Evolutionary conservation across 2,888 invertebrate species (phyloP).

Genomic region (Himalopsyche kuldschensis): DNA sequence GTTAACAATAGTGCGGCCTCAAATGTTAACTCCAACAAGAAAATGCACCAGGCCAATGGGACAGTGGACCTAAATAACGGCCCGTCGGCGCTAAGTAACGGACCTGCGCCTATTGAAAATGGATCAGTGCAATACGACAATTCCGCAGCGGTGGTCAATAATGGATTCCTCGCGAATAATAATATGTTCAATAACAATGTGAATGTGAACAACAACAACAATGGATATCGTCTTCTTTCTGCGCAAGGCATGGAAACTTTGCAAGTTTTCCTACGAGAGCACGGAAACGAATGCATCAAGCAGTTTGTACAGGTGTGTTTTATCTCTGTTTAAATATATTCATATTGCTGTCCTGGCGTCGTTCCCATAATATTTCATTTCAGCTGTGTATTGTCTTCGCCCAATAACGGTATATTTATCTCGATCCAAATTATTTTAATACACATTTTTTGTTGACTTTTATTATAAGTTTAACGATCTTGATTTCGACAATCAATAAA

Average conservation of each 20-base stretch:
- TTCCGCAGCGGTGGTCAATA: constrained; percentile 6
- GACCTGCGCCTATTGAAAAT: constrained; percentile 8
- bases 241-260: constrained; percentile 64
- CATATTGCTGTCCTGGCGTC: background rate
- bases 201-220: constrained; percentile 52
- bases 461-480: no score
- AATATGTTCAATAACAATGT: constrained; percentile 31
- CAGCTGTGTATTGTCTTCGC: no score
- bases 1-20: background rate
- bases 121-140: constrained; percentile 8
- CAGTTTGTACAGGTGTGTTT: constrained; percentile 65
- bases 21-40: background rate
- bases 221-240: constrained; percentile 61
- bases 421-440: no score
- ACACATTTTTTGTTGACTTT: no score
- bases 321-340: background rate
- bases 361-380: background rate
- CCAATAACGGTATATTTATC: no score
- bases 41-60: background rate
- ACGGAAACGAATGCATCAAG: constrained; percentile 66
- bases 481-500: no score
- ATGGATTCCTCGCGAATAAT: constrained; percentile 18
- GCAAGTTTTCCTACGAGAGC: constrained; percentile 64
- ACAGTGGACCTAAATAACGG: constrained; percentile 8
- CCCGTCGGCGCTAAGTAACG: constrained; percentile 6